Conservation (phyloP, 2,888 invertebrate species). For the Schizotus pectinicornis region DNA sequence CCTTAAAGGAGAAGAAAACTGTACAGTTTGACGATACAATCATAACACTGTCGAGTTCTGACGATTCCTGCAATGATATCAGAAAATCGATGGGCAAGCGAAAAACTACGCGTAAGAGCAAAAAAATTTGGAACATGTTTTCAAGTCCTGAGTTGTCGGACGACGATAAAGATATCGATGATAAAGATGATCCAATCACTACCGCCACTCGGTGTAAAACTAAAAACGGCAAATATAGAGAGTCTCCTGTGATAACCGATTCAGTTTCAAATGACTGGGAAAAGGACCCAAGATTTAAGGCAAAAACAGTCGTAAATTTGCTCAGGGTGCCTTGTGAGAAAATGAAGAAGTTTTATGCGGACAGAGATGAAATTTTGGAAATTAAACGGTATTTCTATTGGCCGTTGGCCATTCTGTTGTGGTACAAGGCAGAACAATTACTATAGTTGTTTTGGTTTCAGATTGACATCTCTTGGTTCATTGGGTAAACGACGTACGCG, state of each 20-base stretch:
- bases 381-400: slow-evolving; percentile 3
- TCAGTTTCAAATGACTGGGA: slow-evolving; percentile 11
- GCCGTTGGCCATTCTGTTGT: not conserved
- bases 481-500: slow-evolving; percentile 30
- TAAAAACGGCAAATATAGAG: slow-evolving; percentile 9
- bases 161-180: not conserved
- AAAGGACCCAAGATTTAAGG: slow-evolving; percentile 42
- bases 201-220: too few species aligned
- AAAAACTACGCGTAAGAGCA: too few species aligned
- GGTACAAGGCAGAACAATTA: slow-evolving; percentile 3
- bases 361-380: not conserved
- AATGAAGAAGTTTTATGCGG: slow-evolving; percentile 23
- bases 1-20: slow-evolving; percentile 34
- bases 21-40: slow-evolving; percentile 42
- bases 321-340: slow-evolving; percentile 44
- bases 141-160: too few species aligned
- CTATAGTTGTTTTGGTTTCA: slow-evolving; percentile 20
- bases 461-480: slow-evolving; percentile 34
- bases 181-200: slow-evolving; percentile 13
- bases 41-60: slow-evolving; percentile 30
- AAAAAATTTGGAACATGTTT: too few species aligned
- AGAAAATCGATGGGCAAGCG: slow-evolving; percentile 17
- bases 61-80: slow-evolving; percentile 48
- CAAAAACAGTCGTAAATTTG: slow-evolving; percentile 43
- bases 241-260: slow-evolving; percentile 10